Conservation (phyloP, 2,113 vertebrate species). For the Malurus elegans region DNA sequence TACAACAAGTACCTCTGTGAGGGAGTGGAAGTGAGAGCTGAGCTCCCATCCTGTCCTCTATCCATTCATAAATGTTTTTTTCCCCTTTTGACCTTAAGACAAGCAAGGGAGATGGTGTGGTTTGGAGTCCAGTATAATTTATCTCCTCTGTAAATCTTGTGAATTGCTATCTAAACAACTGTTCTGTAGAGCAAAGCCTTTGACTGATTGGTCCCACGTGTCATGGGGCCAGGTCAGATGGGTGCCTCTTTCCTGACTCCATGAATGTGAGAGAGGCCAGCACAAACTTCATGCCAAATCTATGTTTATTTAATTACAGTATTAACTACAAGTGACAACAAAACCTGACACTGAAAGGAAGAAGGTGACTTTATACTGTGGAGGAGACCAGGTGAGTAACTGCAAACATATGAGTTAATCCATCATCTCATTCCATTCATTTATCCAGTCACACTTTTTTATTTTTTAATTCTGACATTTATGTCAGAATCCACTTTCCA, state of each 20-base stretch:
- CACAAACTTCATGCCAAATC: neutral
- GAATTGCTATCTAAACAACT: conserved; percentile 47
- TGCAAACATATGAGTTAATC: neutral
- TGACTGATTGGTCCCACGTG: neutral
- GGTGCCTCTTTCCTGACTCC: neutral
- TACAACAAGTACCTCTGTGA: neutral
- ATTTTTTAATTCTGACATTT: conserved; percentile 28
- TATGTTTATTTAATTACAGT: conserved; percentile 36
- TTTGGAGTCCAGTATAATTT: conserved; percentile 21
- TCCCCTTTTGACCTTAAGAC: neutral
- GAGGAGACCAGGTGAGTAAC: neutral
- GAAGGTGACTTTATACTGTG: neutral
- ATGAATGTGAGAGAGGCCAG: neutral
- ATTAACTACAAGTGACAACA: conserved; percentile 1
- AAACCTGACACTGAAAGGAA: conserved; percentile 23
- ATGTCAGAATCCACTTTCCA: conserved; percentile 17
- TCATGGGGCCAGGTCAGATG: neutral
- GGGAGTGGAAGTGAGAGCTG: neutral
- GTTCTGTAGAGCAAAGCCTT: neutral
- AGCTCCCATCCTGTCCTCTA: neutral
- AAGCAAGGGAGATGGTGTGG: neutral
- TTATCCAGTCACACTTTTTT: conserved; percentile 1
- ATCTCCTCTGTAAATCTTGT: conserved; percentile 39
- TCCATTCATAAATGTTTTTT: neutral
- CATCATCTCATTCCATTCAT: neutral